Percentiles rank a stretch among this genome's conserved stretches.
These are phyloP conservation scores for Tautogolabrus adspersus DNA, from an alignment of 2,113 vertebrate species.

Conservation along the genomic window DNA sequence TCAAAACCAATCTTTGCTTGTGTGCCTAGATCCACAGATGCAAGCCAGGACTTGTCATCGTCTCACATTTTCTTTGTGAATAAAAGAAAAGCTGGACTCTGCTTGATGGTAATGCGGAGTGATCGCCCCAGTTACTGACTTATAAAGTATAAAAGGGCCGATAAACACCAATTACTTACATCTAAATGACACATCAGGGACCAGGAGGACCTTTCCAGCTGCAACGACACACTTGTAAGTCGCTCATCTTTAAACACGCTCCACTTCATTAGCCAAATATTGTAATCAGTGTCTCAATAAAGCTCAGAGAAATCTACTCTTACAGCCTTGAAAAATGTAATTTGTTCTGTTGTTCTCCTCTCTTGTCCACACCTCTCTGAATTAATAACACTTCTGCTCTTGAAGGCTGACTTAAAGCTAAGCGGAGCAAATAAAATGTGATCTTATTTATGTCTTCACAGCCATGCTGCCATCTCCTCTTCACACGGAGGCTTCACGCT, in stretches of 20 bases:
- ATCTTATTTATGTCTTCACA: constrained; percentile 51
- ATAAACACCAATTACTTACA: constrained; percentile 39
- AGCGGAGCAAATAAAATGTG: constrained; percentile 43
- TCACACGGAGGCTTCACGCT: constrained; percentile 49
- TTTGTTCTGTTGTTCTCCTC: background rate
- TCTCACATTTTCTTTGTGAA: constrained; percentile 29
- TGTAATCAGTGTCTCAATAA: constrained; percentile 8
- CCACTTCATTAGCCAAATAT: constrained; percentile 15
- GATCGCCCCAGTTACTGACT: constrained; percentile 36
- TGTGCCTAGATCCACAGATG: constrained; percentile 35
- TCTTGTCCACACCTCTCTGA: background rate
- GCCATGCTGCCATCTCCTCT: constrained; percentile 42
- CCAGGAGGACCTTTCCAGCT: background rate
- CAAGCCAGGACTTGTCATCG: constrained; percentile 50
- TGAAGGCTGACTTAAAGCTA: background rate
- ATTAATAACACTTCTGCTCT: constrained; percentile 4
- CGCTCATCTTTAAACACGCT: constrained; percentile 33
- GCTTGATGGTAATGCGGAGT: constrained; percentile 36
- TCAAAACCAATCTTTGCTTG: constrained; percentile 45
- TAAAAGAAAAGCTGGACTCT: constrained; percentile 38
- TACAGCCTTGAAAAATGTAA: background rate
- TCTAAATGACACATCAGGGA: constrained; percentile 31
- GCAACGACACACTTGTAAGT: constrained; percentile 1
- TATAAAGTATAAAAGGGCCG: constrained; percentile 23
- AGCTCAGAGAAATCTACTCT: background rate